Conservation (phyloP, 1,140 invertebrate genomes). For the Tribolium castaneum region DNA sequence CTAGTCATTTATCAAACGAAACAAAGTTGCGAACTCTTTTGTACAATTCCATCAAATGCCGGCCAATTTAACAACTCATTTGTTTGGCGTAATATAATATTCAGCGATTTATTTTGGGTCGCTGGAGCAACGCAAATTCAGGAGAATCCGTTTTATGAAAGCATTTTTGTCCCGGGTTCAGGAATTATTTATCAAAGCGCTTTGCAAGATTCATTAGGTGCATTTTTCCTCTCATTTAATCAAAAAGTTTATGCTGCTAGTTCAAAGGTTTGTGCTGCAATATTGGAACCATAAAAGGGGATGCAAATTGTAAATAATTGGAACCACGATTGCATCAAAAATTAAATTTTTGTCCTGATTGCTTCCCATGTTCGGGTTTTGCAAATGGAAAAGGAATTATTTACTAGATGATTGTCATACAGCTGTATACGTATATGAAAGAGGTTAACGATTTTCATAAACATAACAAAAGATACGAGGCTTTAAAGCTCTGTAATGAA, state of each 20-base stretch:
- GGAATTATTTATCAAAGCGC: neutral
- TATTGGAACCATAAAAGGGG: neutral
- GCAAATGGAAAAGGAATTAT: too few relatives aligned
- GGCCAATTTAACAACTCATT: constrained; percentile 10
- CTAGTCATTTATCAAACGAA: neutral
- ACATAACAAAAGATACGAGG: too few relatives aligned
- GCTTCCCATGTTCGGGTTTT: too few relatives aligned
- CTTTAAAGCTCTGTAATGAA: neutral
- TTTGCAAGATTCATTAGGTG: neutral
- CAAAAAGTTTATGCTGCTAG: neutral
- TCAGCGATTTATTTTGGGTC: neutral
- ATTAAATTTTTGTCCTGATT: neutral
- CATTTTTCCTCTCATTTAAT: neutral
- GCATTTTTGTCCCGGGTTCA: neutral
- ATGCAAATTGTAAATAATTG: neutral
- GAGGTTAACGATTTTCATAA: neutral
- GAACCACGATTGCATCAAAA: neutral
- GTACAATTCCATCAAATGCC: neutral
- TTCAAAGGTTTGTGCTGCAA: neutral
- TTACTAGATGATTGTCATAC: too few relatives aligned
- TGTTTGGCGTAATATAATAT: neutral
- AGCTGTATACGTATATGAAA: neutral
- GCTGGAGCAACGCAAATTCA: neutral
- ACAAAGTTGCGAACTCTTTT: neutral
- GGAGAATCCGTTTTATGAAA: too few relatives aligned